A percentile compares a stretch with the other conserved stretches of the same genome.
Evolutionary conservation across 2,888 invertebrate species (phyloP).

Genomic region (Spilosoma lubricipeda): DNA sequence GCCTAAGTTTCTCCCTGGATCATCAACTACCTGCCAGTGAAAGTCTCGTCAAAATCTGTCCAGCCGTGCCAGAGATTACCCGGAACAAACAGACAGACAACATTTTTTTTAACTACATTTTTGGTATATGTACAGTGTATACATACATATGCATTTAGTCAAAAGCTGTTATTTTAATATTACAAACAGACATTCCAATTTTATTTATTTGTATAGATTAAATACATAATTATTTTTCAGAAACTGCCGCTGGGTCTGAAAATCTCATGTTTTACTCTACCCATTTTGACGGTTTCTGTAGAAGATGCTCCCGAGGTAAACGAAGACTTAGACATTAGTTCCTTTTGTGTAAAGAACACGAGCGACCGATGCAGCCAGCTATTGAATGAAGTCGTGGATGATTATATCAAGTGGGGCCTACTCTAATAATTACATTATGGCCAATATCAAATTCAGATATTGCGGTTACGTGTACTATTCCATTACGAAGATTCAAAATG

Average conservation of each 20-base stretch:
- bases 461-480: not conserved
- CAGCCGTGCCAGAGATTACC: no score
- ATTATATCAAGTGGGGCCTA: slow-evolving; percentile 61
- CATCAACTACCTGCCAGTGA: no score
- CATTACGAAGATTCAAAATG: no score
- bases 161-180: no score
- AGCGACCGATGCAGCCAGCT: slow-evolving; percentile 56
- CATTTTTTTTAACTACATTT: no score
- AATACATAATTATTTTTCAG: slow-evolving; percentile 38
- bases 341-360: slow-evolving; percentile 50
- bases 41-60: no score
- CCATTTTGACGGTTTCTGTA: slow-evolving; percentile 56
- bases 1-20: no score
- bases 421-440: slow-evolving; percentile 22
- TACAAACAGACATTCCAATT: no score
- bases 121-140: no score
- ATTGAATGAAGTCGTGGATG: slow-evolving; percentile 67
- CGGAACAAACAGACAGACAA: no score
- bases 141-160: no score
- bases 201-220: no score
- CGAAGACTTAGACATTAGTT: slow-evolving; percentile 36
- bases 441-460: not conserved
- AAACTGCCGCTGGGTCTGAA: slow-evolving; percentile 55
- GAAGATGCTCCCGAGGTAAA: slow-evolving; percentile 51
- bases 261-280: slow-evolving; percentile 52